These are phyloP conservation scores for Acrossocheilus fasciatus DNA, from an alignment of 2,797 vertebrate species.

Conservation along the genomic window DNA sequence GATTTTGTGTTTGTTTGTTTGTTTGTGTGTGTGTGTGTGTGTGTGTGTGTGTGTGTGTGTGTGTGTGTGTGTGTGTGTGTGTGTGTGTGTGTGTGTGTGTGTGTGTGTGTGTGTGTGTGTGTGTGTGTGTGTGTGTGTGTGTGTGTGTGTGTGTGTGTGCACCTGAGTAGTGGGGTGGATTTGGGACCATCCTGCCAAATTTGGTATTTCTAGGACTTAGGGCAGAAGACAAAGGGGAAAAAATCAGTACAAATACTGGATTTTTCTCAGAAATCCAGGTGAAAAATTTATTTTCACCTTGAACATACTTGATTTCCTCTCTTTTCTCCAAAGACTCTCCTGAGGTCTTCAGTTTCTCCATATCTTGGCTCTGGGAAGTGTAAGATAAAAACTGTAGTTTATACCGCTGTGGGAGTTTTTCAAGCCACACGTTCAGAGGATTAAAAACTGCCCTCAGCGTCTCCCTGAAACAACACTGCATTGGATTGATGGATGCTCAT, in stretches of 20 bases:
- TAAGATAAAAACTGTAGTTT: not conserved
- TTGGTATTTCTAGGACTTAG: not conserved
- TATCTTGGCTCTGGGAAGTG: not conserved
- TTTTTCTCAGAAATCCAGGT: not conserved
- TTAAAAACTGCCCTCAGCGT: slow-evolving; percentile 8
- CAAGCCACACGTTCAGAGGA: not conserved
- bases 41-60: not conserved
- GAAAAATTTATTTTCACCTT: not conserved
- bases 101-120: not conserved
- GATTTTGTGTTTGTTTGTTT: not conserved
- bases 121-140: not conserved
- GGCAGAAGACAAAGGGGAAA: not conserved
- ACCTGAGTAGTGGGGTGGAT: not conserved
- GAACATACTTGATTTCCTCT: slow-evolving; percentile 8
- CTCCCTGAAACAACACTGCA: slow-evolving; percentile 27
- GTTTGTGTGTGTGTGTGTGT: not conserved
- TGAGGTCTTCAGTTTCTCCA: not conserved
- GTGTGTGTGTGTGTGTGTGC: not conserved
- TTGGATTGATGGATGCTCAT: slow-evolving; percentile 47
- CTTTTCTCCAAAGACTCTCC: not conserved
- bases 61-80: not conserved
- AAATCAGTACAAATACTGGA: not conserved
- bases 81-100: not conserved
- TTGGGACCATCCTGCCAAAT: not conserved
- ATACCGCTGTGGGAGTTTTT: slow-evolving; percentile 16